phyloP scores from a whole-genome alignment of 1,140 invertebrate genomes.

The Cydia splendana region DNA sequence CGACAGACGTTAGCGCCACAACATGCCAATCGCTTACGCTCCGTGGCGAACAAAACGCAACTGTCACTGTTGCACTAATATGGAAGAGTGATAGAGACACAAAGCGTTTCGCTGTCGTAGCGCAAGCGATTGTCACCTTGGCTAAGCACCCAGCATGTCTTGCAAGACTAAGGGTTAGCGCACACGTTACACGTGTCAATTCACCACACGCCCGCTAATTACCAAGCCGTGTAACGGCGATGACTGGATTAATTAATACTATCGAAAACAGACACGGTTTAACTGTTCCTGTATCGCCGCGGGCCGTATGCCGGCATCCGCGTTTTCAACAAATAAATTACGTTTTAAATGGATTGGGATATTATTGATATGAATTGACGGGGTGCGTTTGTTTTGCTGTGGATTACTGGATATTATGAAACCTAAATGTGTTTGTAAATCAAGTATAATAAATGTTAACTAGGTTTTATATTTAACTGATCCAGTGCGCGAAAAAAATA shows the following conservation, averaged over 20 bases:
- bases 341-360: constrained; percentile 4
- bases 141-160: no score
- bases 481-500: no score
- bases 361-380: constrained; percentile 2
- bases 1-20: no score
- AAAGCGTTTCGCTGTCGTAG: no score
- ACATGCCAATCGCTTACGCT: no score
- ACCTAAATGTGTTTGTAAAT: background rate
- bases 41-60: no score
- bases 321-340: background rate
- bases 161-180: no score
- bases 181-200: background rate
- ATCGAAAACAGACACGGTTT: constrained; percentile 18
- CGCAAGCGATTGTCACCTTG: no score
- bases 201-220: background rate
- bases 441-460: background rate
- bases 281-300: background rate
- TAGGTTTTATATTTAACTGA: no score
- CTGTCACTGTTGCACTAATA: no score
- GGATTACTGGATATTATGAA: background rate
- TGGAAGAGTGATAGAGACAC: no score
- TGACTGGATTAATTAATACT: constrained; percentile 17
- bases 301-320: background rate
- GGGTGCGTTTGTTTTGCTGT: background rate
- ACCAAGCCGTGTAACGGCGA: background rate